Conservation (phyloP, 1,140 invertebrate genomes). For the Dreissena rostriformis region DNA sequence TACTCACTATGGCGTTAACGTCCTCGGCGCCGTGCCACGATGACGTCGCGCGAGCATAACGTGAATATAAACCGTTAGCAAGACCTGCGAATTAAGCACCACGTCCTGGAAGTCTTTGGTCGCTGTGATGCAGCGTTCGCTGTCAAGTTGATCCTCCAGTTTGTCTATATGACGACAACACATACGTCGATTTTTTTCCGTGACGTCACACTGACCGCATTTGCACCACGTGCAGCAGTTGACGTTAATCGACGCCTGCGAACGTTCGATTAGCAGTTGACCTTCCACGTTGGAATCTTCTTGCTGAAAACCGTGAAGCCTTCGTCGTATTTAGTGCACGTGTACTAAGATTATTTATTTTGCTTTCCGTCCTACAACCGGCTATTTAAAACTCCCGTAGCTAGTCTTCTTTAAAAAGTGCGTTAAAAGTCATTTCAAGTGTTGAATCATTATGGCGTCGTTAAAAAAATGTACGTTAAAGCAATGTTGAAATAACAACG, state of each 20-base stretch:
- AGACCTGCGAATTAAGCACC: constrained; percentile 65
- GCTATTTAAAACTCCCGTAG: background rate
- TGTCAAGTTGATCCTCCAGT: constrained; percentile 53
- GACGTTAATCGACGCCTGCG: constrained; percentile 30
- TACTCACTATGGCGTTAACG: constrained; percentile 65
- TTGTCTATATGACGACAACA: constrained; percentile 64
- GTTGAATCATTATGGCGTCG: no score
- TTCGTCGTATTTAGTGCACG: constrained; percentile 69
- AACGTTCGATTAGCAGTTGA: constrained; percentile 61
- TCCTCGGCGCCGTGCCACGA: constrained; percentile 59
- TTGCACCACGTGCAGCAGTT: constrained; percentile 61
- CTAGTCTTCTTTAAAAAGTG: background rate
- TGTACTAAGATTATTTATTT: constrained; percentile 10
- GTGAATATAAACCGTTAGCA: constrained; percentile 66
- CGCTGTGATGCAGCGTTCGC: constrained; percentile 61
- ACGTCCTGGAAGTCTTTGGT: constrained; percentile 66
- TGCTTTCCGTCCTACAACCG: background rate
- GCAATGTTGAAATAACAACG: no score
- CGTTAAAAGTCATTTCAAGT: no score
- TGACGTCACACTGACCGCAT: constrained; percentile 64
- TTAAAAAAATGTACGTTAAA: no score
- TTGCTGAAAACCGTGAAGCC: constrained; percentile 65
- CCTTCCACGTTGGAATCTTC: constrained; percentile 64
- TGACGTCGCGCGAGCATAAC: constrained; percentile 65
- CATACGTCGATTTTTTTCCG: constrained; percentile 53